Base-by-base conservation (phyloP, 1,140 invertebrate species). In the Ips typographus region DNA sequence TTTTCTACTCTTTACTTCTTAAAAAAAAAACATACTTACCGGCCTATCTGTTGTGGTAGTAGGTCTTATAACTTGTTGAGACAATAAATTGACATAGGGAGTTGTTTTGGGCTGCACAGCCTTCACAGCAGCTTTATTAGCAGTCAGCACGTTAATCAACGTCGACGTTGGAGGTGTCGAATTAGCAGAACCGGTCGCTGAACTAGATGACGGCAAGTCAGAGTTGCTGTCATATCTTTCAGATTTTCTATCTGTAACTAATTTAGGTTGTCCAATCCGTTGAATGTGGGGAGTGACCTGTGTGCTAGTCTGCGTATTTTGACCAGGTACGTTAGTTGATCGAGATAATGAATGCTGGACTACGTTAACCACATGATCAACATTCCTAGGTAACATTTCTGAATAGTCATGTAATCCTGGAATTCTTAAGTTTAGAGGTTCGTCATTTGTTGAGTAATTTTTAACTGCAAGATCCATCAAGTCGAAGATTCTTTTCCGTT, bases 281-380 rank as follows among this genome's bases (percentile, higher is more conserved):
- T 82, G 81, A 53, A 82, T 82, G 65, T 82, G 81, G 47, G 81
- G 79, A 40, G 77, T 81, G 22, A 82, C 76, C 68, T 79, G 78
- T 5, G 78, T 79, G 61, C 78, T 79, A 8, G 78, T 80, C 70
- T 79, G 77, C 0, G 76, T 72, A 59, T 77, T 77, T 55, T 74
- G 74, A 52, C 71, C 70, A n/a, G 74, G 63, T 7, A 74, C 74
- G 39, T 72, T 70, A 52, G 71, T 62, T 4, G 71, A 42, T 52
- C 75, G 66, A 38, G 73, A 67, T 2, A 76, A 77, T 0, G 85
- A 82, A 6, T 87, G 74, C 69, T 87, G 87, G 1, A 88, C 86
- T 0, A 88, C 84, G 72, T 88, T 85, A 2, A 88, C 84, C 0
- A 85, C 85, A 1, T 83, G 80, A 56, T 85, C 80, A 4, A 84